A percentile compares a stretch with the other conserved stretches of the same genome.
Evolutionary conservation across 2,888 invertebrate species (phyloP).

Genomic region (Caenorhabditis zanzibari): DNA sequence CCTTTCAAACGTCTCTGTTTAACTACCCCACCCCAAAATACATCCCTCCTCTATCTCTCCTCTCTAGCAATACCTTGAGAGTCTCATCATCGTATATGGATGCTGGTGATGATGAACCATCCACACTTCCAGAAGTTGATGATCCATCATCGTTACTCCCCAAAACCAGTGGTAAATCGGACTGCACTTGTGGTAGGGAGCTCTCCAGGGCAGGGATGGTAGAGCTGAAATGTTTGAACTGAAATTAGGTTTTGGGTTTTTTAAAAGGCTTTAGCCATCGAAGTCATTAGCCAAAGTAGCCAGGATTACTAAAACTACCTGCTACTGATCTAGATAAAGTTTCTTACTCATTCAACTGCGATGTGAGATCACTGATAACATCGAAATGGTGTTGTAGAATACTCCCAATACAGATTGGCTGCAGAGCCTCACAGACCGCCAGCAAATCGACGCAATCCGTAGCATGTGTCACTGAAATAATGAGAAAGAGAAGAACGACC

Average conservation of each 20-base stretch:
- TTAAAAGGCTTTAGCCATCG: no score
- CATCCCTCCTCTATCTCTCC: no score
- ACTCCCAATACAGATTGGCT: slow-evolving; percentile 66
- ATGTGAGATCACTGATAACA: slow-evolving; percentile 37
- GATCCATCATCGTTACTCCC: slow-evolving; percentile 29
- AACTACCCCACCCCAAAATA: no score
- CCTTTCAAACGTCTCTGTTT: no score
- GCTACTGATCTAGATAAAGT: not conserved
- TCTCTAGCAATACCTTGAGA: slow-evolving; percentile 39
- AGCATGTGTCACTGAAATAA: not conserved
- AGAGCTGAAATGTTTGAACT: slow-evolving; percentile 60
- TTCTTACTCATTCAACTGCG: slow-evolving; percentile 61
- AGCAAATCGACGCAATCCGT: slow-evolving; percentile 61
- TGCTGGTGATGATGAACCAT: not conserved
- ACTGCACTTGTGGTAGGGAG: slow-evolving; percentile 41
- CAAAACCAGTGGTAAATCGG: slow-evolving; percentile 53
- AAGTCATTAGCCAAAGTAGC: no score
- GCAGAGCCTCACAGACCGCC: slow-evolving; percentile 44
- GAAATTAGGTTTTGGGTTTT: no score
- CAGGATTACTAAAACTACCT: no score
- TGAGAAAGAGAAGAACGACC: slow-evolving; percentile 25
- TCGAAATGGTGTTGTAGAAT: slow-evolving; percentile 62
- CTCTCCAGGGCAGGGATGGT: slow-evolving; percentile 55
- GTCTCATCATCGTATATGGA: slow-evolving; percentile 22
- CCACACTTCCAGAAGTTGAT: not conserved